Conservation (phyloP, 2,888 invertebrate genomes). For the Stenoptilia bipunctidactyla region DNA sequence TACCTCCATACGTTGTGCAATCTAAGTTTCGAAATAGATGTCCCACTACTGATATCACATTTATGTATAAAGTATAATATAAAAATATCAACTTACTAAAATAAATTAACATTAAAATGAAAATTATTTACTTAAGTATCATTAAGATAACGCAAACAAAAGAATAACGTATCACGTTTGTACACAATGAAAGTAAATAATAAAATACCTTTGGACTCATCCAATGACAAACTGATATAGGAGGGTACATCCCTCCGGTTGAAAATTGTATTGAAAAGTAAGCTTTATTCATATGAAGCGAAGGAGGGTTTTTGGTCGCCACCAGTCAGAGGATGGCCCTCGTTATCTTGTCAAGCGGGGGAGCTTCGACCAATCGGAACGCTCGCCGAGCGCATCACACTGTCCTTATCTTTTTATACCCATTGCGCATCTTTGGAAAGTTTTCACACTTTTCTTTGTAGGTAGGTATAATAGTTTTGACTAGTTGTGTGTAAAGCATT, state of each 20-base stretch:
- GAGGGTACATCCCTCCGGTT: slow-evolving; percentile 60
- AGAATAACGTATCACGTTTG: not conserved
- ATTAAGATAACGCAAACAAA: not conserved
- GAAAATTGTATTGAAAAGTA: slow-evolving; percentile 20
- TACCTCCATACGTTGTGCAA: slow-evolving; percentile 39
- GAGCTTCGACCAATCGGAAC: slow-evolving; percentile 52
- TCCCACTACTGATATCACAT: slow-evolving; percentile 31
- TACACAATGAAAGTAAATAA: slow-evolving; percentile 7
- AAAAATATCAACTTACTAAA: not conserved
- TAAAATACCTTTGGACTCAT: slow-evolving; percentile 42
- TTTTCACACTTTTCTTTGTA: slow-evolving; percentile 11
- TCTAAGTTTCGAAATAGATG: slow-evolving; percentile 37
- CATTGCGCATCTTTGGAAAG: slow-evolving; percentile 40
- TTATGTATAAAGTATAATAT: not conserved
- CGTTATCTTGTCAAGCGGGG: slow-evolving; percentile 69
- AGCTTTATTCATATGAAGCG: slow-evolving; percentile 20
- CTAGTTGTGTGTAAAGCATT: too few relatives aligned
- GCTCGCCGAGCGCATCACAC: slow-evolving; percentile 53
- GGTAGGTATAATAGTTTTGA: too few relatives aligned
- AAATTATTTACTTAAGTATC: not conserved
- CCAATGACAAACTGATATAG: slow-evolving; percentile 64
- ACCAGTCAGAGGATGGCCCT: slow-evolving; percentile 51
- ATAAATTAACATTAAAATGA: not conserved
- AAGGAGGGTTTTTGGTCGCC: slow-evolving; percentile 23
- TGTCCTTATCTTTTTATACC: slow-evolving; percentile 49